Percentiles rank a stretch among this genome's conserved stretches.
Conservation (phyloP, 2,797 vertebrate genomes). For the Tamandua tetradactyla region DNA sequence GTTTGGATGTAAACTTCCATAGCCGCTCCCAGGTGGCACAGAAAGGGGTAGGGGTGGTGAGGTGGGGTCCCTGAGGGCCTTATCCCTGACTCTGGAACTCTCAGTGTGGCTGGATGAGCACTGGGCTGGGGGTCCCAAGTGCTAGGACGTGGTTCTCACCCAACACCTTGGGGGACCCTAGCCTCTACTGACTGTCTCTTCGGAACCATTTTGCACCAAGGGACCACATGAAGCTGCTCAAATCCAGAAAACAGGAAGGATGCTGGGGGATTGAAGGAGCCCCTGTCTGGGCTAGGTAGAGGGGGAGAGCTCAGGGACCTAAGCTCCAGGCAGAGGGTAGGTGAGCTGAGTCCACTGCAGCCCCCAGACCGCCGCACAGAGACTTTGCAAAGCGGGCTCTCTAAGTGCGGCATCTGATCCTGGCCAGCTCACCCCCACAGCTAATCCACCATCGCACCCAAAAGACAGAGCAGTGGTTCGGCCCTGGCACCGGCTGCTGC, state of each 20-base stretch:
- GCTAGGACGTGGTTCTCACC: not conserved
- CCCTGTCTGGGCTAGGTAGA: not conserved
- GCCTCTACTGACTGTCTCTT: not conserved
- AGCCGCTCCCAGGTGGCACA: not conserved
- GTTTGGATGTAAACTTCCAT: not conserved
- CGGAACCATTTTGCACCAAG: not conserved
- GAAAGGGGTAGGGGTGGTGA: not conserved
- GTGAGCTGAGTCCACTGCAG: not conserved
- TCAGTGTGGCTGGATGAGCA: not conserved
- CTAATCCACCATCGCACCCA: too few relatives aligned
- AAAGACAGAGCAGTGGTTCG: not conserved
- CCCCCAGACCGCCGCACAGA: not conserved
- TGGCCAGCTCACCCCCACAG: not conserved
- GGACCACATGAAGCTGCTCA: not conserved
- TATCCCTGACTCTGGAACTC: not conserved
- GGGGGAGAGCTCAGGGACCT: not conserved
- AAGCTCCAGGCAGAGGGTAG: not conserved
- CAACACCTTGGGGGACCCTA: not conserved
- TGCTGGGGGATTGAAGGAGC: not conserved
- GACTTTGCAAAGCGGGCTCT: not conserved
- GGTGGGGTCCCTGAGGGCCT: not conserved
- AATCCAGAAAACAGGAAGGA: constrained; percentile 6
- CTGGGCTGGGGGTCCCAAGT: not conserved
- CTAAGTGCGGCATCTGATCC: not conserved
- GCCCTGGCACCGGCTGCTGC: not conserved